These are phyloP conservation scores for Marcusenius ussheri DNA, from an alignment of 2,113 vertebrate species.

Conservation along the genomic window DNA sequence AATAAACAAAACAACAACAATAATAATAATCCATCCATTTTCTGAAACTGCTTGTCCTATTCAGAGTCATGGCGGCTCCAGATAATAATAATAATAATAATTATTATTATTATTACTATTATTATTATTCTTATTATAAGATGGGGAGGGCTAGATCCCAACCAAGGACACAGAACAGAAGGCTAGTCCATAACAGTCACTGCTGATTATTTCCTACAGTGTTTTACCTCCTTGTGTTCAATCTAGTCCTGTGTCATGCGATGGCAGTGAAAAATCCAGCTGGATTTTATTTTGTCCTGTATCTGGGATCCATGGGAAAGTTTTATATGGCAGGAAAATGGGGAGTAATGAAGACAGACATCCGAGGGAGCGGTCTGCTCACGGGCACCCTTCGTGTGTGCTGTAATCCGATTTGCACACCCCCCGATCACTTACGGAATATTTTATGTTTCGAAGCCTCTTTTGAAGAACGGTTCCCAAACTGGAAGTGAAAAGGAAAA, in stretches of 20 bases:
- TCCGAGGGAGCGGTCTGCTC: neutral
- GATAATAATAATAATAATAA: too few relatives aligned
- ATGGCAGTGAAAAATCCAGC: neutral
- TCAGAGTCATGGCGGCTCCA: too few relatives aligned
- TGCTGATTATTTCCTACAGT: neutral
- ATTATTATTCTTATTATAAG: too few relatives aligned
- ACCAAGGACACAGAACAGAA: neutral
- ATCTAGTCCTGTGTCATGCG: neutral
- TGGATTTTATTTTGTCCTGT: neutral
- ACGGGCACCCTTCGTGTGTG: neutral
- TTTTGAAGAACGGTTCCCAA: neutral
- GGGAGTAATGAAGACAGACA: neutral
- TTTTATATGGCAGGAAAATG: neutral
- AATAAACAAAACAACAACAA: too few relatives aligned
- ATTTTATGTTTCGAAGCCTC: neutral
- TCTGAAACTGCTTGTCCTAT: too few relatives aligned
- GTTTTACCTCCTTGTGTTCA: neutral
- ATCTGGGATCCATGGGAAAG: neutral
- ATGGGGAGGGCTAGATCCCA: neutral
- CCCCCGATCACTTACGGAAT: too few relatives aligned
- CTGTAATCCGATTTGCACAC: neutral
- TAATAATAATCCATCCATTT: too few relatives aligned
- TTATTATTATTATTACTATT: too few relatives aligned
- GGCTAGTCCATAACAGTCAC: neutral
- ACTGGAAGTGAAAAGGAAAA: neutral